phyloP scores from a whole-genome alignment of 2,888 invertebrate species.

The Bellardia pandia region DNA sequence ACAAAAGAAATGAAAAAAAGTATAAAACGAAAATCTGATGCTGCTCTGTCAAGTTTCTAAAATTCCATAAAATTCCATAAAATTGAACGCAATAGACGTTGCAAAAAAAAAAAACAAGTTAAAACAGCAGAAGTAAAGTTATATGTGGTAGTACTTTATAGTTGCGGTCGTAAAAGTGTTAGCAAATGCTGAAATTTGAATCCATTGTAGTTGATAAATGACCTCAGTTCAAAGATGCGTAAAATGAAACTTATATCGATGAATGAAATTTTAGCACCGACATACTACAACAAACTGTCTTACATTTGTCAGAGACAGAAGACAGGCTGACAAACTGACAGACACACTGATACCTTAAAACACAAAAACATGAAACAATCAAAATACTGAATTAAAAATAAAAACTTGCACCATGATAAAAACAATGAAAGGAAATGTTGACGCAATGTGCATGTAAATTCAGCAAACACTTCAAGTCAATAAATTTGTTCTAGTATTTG shows the following conservation, averaged over 20 bases:
- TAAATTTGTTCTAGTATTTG: background rate
- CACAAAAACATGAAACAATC: background rate
- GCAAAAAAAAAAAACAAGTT: slow-evolving; percentile 11
- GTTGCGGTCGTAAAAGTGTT: background rate
- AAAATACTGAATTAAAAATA: slow-evolving; percentile 20
- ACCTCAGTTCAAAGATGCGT: slow-evolving; percentile 70
- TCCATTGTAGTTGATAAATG: slow-evolving; percentile 51
- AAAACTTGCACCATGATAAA: too few relatives aligned
- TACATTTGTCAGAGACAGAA: slow-evolving; percentile 9
- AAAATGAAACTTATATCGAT: slow-evolving; percentile 65
- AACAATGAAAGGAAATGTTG: slow-evolving; percentile 54
- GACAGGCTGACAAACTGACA: background rate
- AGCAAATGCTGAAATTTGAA: slow-evolving; percentile 44
- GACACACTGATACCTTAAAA: background rate
- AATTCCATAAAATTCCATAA: slow-evolving; percentile 58
- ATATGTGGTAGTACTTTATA: background rate
- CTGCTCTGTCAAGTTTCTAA: slow-evolving; percentile 44
- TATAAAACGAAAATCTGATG: slow-evolving; percentile 37
- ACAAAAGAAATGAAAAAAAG: background rate
- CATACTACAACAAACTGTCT: background rate
- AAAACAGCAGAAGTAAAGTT: background rate
- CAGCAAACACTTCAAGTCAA: slow-evolving; percentile 15
- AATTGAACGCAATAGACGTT: slow-evolving; percentile 40
- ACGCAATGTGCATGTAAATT: slow-evolving; percentile 33
- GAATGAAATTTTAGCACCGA: slow-evolving; percentile 43